These are phyloP conservation scores for Geopemphigus sp. DNA, from an alignment of 1,140 invertebrate species.

Conservation along the genomic window DNA sequence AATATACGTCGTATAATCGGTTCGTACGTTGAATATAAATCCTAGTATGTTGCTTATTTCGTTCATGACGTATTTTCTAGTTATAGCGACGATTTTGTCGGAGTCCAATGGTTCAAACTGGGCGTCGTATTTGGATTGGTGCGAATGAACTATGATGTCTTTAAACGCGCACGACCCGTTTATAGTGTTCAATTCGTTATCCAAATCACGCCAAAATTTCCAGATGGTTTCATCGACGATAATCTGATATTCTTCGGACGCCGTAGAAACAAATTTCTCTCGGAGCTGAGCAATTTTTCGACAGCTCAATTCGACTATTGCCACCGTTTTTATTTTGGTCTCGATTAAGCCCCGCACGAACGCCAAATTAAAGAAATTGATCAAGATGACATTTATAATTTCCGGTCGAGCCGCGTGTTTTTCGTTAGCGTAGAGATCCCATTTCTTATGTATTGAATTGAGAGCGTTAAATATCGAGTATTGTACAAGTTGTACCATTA, in stretches of 20 bases:
- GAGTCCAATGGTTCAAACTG: not conserved
- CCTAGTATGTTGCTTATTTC: not conserved
- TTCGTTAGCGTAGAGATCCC: no score
- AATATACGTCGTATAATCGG: not conserved
- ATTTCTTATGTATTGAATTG: not conserved
- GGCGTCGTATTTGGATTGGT: slow-evolving; percentile 2
- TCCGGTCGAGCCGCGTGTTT: not conserved
- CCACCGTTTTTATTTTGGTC: not conserved
- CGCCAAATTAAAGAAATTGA: slow-evolving; percentile 1
- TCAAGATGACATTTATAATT: not conserved
- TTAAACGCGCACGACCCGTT: not conserved
- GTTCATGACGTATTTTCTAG: not conserved
- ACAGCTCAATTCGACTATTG: not conserved
- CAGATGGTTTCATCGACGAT: not conserved
- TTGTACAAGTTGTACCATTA: not conserved
- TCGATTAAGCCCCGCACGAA: not conserved
- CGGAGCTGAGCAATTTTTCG: not conserved
- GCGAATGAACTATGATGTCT: not conserved
- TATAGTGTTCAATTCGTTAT: not conserved
- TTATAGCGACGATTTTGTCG: not conserved
- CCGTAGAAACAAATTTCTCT: not conserved
- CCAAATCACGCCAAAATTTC: not conserved
- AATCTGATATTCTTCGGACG: not conserved
- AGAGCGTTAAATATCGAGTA: not conserved
- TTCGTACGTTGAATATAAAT: not conserved